phyloP scores from a whole-genome alignment of 2,797 vertebrate species.

The Tenualosa ilisha region DNA sequence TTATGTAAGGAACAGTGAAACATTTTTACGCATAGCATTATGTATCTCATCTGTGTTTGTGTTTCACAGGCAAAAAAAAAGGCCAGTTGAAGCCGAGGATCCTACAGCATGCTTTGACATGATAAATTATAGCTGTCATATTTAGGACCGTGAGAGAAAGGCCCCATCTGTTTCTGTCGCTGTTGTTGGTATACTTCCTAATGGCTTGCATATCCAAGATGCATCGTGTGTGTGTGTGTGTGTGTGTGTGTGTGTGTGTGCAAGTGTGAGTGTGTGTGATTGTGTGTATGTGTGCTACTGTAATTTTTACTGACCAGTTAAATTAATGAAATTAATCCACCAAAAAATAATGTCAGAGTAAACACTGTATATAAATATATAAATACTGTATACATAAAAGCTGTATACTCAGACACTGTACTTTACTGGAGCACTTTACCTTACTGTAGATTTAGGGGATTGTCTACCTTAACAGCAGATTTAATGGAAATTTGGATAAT shows the following conservation, averaged over 20 bases:
- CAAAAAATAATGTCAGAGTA: too few species aligned
- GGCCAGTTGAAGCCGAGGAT: neutral
- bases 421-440: too few species aligned
- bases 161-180: neutral
- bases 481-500: too few species aligned
- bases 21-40: neutral
- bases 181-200: neutral
- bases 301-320: too few species aligned
- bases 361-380: too few species aligned
- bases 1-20: neutral
- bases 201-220: neutral
- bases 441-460: too few species aligned
- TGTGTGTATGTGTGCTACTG: neutral
- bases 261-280: neutral
- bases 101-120: neutral
- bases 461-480: too few species aligned
- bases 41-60: neutral
- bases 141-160: neutral
- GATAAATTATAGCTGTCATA: neutral
- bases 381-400: too few species aligned
- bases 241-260: neutral
- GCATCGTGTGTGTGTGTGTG: slow-evolving; percentile 8
- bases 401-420: too few species aligned
- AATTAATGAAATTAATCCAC: too few species aligned
- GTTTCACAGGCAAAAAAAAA: too few species aligned